phyloP scores from a whole-genome alignment of 1,140 invertebrate species.

The Heterodera carotae region DNA sequence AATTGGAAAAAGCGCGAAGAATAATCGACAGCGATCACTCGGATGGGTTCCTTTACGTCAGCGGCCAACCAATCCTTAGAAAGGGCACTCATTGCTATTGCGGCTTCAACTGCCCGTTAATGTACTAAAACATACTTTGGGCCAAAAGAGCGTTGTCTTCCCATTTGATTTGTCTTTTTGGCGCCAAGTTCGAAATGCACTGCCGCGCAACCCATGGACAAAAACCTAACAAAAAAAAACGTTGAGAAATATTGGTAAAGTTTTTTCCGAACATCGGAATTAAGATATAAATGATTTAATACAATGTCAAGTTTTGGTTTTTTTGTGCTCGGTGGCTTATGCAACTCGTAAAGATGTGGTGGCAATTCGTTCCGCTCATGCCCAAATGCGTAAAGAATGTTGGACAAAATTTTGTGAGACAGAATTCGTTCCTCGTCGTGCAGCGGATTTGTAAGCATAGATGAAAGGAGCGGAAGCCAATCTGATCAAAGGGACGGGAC shows the following conservation, averaged over 20 bases:
- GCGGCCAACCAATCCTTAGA: slow-evolving; percentile 46
- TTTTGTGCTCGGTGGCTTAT: slow-evolving; percentile 28
- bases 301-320: slow-evolving; percentile 13
- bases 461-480: slow-evolving; percentile 33
- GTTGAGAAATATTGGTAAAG: no score
- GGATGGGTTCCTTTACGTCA: slow-evolving; percentile 41
- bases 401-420: slow-evolving; percentile 48
- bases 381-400: slow-evolving; percentile 40
- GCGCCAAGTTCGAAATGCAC: slow-evolving; percentile 48
- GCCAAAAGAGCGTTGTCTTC: slow-evolving; percentile 51
- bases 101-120: no score
- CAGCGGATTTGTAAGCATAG: slow-evolving; percentile 33
- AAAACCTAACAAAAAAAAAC: slow-evolving; percentile 25
- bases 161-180: slow-evolving; percentile 37
- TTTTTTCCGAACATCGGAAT: no score
- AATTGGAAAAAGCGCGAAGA: slow-evolving; percentile 44
- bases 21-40: slow-evolving; percentile 50
- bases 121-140: slow-evolving; percentile 28
- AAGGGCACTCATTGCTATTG: no score
- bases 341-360: slow-evolving; percentile 43
- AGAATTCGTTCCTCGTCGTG: slow-evolving; percentile 48
- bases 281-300: no score
- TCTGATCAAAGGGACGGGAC: slow-evolving; percentile 10
- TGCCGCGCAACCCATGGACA: slow-evolving; percentile 47
- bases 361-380: slow-evolving; percentile 45